These are phyloP conservation scores for Esox masquinongy DNA, from an alignment of 2,797 vertebrate genomes.

Conservation along the genomic window DNA sequence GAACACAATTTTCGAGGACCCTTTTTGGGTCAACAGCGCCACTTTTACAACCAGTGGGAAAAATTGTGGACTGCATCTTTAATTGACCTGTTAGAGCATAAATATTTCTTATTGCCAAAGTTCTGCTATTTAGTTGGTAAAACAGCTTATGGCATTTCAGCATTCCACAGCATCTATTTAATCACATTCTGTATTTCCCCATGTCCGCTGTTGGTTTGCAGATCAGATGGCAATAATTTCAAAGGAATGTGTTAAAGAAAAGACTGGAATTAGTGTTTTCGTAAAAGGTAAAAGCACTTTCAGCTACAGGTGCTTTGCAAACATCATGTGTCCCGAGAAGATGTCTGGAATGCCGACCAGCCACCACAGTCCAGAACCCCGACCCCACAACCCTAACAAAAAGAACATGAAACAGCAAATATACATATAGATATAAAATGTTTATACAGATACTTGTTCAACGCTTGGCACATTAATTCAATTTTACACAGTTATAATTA, in stretches of 20 bases:
- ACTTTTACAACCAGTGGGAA: not conserved
- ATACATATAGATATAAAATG: conserved; percentile 73
- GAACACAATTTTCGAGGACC: too few relatives aligned
- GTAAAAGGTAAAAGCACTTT: conserved; percentile 68
- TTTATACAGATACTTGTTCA: conserved; percentile 56
- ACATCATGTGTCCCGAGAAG: conserved; percentile 56
- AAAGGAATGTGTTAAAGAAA: conserved; percentile 43
- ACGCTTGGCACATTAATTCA: conserved; percentile 82
- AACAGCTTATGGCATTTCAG: conserved; percentile 39
- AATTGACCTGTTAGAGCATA: conserved; percentile 10
- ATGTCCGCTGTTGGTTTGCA: conserved; percentile 86
- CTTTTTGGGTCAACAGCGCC: not conserved
- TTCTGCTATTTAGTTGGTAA: conserved; percentile 18
- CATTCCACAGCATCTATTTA: conserved; percentile 63
- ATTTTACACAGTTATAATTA: conserved; percentile 54
- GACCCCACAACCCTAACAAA: conserved; percentile 80
- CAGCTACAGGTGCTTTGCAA: conserved; percentile 77
- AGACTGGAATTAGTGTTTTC: conserved; percentile 79
- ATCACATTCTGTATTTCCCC: conserved; percentile 20
- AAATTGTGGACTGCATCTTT: not conserved
- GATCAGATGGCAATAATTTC: conserved; percentile 58
- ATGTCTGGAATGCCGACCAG: conserved; percentile 77
- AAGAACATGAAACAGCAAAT: conserved; percentile 86
- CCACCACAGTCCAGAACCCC: conserved; percentile 78
- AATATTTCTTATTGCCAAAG: not conserved